These are phyloP conservation scores for Brenthis ino DNA, from an alignment of 2,888 invertebrate genomes.

Conservation along the genomic window DNA sequence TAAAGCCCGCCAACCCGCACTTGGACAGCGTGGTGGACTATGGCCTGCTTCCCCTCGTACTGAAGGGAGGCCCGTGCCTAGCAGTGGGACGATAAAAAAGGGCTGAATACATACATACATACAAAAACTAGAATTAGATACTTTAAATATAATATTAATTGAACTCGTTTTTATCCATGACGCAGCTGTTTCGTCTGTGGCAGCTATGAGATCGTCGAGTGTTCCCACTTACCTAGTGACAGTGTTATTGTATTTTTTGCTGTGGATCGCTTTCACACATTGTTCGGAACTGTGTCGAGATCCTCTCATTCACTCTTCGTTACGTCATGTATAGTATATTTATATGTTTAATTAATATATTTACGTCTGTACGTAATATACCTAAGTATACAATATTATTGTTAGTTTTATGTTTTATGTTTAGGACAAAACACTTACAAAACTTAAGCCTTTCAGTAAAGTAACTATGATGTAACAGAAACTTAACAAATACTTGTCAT, in stretches of 20 bases:
- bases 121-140: too few relatives aligned
- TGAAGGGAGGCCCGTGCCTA: too few relatives aligned
- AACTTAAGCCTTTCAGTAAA: neutral
- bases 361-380: too few relatives aligned
- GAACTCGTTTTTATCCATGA: neutral
- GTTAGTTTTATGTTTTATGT: neutral
- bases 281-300: conserved; percentile 36
- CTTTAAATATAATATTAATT: too few relatives aligned
- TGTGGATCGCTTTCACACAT: conserved; percentile 35
- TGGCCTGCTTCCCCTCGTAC: too few relatives aligned
- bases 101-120: too few relatives aligned
- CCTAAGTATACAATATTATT: neutral
- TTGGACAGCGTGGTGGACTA: too few relatives aligned
- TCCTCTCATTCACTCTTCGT: conserved; percentile 24
- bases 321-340: conserved; percentile 19
- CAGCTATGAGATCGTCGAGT: conserved; percentile 16
- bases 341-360: neutral
- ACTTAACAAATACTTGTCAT: conserved; percentile 1
- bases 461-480: neutral
- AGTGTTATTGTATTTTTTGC: conserved; percentile 44
- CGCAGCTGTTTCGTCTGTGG: neutral
- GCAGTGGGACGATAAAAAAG: too few relatives aligned
- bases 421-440: conserved; percentile 6
- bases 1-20: too few relatives aligned
- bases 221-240: conserved; percentile 45